Evolutionary conservation across 2,888 invertebrate species (phyloP).

Genomic region (Archips crataeganus): DNA sequence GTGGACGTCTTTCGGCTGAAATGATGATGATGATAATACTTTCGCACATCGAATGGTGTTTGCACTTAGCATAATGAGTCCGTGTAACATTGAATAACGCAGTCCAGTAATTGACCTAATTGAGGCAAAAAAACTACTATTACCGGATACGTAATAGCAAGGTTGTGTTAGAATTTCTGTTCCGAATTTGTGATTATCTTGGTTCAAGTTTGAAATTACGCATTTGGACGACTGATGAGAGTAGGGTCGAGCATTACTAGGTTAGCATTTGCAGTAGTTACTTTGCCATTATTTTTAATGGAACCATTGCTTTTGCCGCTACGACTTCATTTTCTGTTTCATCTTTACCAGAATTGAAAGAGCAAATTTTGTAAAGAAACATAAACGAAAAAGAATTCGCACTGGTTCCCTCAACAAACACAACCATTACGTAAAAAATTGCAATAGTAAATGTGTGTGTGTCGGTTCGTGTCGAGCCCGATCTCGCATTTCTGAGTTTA

Average conservation of each 20-base stretch:
- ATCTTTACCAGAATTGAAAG: too few species aligned
- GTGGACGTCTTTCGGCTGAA: too few species aligned
- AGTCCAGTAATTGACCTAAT: conserved; percentile 36
- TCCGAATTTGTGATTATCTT: neutral
- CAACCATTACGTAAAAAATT: too few species aligned
- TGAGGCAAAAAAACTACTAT: conserved; percentile 27
- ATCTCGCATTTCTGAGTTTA: too few species aligned
- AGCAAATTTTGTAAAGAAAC: too few species aligned
- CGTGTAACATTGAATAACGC: conserved; percentile 15
- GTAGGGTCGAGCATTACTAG: neutral
- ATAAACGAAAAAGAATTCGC: too few species aligned
- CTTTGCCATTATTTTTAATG: too few species aligned
- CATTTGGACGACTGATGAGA: neutral
- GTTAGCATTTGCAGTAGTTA: neutral
- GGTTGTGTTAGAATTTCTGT: neutral
- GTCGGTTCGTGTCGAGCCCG: too few species aligned
- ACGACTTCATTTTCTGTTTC: too few species aligned
- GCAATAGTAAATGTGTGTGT: too few species aligned
- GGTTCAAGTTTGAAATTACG: neutral
- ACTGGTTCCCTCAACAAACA: too few species aligned
- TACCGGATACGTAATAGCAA: conserved; percentile 2
- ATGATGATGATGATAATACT: neutral
- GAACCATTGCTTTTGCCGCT: too few species aligned
- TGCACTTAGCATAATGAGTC: conserved; percentile 37
- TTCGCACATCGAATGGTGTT: conserved; percentile 12